Conservation (phyloP, 2,888 invertebrate species). For the Petrophora chlorosata region DNA sequence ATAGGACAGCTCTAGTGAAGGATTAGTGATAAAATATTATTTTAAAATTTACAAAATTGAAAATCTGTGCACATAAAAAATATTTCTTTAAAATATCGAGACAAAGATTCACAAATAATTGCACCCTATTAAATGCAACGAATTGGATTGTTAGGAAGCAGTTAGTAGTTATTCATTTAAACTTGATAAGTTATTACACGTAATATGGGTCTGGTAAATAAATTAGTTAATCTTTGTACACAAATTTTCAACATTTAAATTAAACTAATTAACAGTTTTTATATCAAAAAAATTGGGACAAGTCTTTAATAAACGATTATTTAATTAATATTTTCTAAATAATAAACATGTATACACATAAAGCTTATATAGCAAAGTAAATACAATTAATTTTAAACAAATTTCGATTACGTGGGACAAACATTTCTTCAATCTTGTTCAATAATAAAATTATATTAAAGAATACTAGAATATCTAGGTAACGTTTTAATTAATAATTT, state of each 20-base stretch:
- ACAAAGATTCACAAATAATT: too few species aligned
- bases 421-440: not conserved
- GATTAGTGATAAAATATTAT: conserved; percentile 2
- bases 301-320: too few species aligned
- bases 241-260: too few species aligned
- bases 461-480: conserved; percentile 7
- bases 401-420: not conserved
- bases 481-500: not conserved
- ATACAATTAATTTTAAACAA: conserved; percentile 27
- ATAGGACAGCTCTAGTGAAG: conserved; percentile 17
- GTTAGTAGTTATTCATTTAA: not conserved
- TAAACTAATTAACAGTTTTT: too few species aligned
- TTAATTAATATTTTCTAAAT: too few species aligned
- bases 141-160: too few species aligned
- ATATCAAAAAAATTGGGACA: not conserved
- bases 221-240: too few species aligned
- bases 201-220: too few species aligned
- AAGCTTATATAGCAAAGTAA: conserved; percentile 38
- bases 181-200: too few species aligned
- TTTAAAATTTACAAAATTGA: conserved; percentile 3
- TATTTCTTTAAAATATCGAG: too few species aligned
- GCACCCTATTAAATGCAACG: too few species aligned
- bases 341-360: conserved; percentile 29
- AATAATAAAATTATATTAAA: not conserved
- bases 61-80: conserved; percentile 4